A percentile compares a stretch with the other conserved stretches of the same genome.
These are phyloP conservation scores for Nycticryphes semicollaris DNA, from an alignment of 2,113 vertebrate species.

Conservation along the genomic window DNA sequence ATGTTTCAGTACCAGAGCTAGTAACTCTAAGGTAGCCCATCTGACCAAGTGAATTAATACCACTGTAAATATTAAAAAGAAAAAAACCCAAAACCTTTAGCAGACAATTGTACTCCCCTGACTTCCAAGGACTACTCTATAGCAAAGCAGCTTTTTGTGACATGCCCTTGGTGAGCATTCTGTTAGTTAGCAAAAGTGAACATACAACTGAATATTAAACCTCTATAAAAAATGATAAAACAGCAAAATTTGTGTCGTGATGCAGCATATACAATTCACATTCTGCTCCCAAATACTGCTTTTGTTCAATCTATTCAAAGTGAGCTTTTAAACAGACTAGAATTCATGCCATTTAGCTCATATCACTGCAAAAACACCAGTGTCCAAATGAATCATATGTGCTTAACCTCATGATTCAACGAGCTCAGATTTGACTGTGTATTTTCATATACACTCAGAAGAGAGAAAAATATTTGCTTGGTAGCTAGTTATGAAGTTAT, in stretches of 20 bases:
- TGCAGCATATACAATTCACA: background rate
- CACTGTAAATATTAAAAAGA: background rate
- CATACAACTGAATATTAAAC: background rate
- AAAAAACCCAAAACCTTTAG: background rate
- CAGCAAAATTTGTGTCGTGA: rapidly evolving
- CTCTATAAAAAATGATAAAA: background rate
- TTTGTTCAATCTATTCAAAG: background rate
- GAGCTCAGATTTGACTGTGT: background rate
- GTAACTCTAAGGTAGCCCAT: background rate
- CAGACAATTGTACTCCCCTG: background rate
- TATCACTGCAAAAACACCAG: background rate
- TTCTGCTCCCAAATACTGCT: background rate
- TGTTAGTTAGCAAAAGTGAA: background rate
- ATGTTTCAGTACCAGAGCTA: background rate
- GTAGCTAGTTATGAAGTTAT: background rate
- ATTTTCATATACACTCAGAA: background rate
- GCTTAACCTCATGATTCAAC: background rate
- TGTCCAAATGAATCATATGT: background rate
- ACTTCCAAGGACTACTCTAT: background rate
- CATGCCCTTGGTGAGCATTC: background rate
- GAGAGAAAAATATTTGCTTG: background rate
- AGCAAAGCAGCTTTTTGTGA: background rate
- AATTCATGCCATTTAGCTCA: background rate
- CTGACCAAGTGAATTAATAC: background rate
- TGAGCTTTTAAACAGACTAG: background rate